Conservation (phyloP, 2,888 invertebrate species). For the Willowsia nigromaculata region DNA sequence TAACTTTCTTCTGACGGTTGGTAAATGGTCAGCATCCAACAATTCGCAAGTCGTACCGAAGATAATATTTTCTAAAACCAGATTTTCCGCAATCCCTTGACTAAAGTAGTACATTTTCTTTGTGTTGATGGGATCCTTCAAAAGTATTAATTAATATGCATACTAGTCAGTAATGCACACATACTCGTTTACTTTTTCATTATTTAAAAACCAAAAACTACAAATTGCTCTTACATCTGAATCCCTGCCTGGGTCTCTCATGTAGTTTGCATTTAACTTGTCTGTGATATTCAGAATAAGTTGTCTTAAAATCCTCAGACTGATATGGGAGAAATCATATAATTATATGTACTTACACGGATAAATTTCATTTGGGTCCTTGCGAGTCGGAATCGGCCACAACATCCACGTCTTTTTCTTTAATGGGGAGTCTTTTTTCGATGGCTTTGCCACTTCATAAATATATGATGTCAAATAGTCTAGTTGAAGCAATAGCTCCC, state of each 20-base stretch:
- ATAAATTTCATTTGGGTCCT: background rate
- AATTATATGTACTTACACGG: constrained; percentile 21
- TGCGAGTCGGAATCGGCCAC: background rate
- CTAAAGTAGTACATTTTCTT: constrained; percentile 3
- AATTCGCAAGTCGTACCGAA: constrained; percentile 8
- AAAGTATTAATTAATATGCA: background rate
- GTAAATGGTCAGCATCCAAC: background rate
- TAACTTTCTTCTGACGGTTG: background rate
- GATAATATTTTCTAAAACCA: background rate
- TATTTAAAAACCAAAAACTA: no score
- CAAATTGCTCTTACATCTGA: background rate
- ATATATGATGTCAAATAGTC: constrained; percentile 55
- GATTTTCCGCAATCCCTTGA: background rate
- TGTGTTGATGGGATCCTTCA: background rate
- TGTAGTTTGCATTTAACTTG: constrained; percentile 20
- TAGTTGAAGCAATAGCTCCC: constrained; percentile 24
- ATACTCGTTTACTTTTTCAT: background rate
- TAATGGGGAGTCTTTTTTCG: background rate
- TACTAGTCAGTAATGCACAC: background rate
- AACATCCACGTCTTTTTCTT: background rate
- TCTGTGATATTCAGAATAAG: background rate
- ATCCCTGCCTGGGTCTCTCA: background rate
- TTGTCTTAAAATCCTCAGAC: background rate
- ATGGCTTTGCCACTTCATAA: background rate
- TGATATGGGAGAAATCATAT: background rate